Percentiles rank a stretch among this genome's conserved stretches.
Evolutionary conservation across 2,797 vertebrate species (phyloP).

Genomic region (Acanthopagrus latus): DNA sequence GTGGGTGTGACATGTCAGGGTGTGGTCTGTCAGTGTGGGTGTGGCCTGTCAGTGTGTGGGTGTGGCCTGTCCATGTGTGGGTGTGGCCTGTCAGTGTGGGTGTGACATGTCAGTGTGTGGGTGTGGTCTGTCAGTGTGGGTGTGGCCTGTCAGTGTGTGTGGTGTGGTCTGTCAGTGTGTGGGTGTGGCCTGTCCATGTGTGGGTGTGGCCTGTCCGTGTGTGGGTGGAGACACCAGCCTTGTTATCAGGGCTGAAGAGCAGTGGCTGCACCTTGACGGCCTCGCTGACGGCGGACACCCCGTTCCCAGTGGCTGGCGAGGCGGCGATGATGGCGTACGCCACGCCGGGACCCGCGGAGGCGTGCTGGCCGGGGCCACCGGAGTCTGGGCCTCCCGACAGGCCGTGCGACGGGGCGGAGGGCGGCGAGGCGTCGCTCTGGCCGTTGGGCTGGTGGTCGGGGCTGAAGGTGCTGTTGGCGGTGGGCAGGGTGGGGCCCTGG

Average conservation of each 20-base stretch:
- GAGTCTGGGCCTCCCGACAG: conserved; percentile 6
- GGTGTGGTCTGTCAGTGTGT: no score
- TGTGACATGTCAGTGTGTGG: no score
- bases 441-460: conserved; percentile 83
- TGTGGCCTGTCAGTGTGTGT: no score
- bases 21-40: no score
- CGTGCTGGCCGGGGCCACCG: conserved; percentile 48
- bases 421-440: conserved; percentile 78
- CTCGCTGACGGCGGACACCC: conserved; percentile 88
- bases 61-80: no score
- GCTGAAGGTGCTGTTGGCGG: conserved; percentile 95
- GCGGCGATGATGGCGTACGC: conserved; percentile 96
- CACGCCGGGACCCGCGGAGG: conserved; percentile 85
- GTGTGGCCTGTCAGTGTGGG: no score
- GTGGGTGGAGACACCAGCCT: conserved; percentile 77
- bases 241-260: conserved; percentile 90
- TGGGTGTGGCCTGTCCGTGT: no score
- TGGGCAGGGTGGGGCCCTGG: conserved; percentile 92
- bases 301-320: conserved; percentile 84
- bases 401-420: conserved; percentile 47
- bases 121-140: no score
- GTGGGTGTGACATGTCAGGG: no score
- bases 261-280: conserved; percentile 91
- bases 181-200: no score
- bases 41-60: no score